phyloP scores from a whole-genome alignment of 2,797 vertebrate genomes.

The Sitta carolinensis region DNA sequence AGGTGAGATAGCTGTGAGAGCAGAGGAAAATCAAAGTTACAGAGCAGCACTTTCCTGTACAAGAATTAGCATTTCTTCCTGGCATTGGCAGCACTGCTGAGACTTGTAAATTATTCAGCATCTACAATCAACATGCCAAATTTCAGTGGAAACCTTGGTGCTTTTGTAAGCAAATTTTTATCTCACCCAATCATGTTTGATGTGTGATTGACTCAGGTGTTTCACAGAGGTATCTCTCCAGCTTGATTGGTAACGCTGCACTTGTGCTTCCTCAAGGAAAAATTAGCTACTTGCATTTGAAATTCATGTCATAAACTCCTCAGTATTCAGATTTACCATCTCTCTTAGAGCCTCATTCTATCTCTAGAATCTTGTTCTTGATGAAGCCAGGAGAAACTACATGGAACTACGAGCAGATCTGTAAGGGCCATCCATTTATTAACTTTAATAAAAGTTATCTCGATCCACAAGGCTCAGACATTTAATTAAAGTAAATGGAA shows the following conservation, averaged over 20 bases:
- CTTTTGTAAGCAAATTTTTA: slow-evolving; percentile 11
- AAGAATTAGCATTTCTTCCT: not conserved
- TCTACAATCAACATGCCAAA: not conserved
- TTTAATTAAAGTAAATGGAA: slow-evolving; percentile 33
- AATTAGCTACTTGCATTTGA: not conserved
- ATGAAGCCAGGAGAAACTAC: not conserved
- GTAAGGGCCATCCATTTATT: not conserved
- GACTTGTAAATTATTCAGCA: slow-evolving; percentile 29
- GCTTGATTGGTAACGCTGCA: not conserved
- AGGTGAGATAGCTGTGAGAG: not conserved
- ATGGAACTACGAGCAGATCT: not conserved
- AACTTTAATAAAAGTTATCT: slow-evolving; percentile 19
- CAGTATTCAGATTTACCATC: not conserved
- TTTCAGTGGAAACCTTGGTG: not conserved
- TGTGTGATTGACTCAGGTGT: not conserved
- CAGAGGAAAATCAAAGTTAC: not conserved
- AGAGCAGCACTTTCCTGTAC: not conserved
- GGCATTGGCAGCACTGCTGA: not conserved
- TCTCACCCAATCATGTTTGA: not conserved
- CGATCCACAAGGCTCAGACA: not conserved
- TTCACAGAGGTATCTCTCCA: not conserved
- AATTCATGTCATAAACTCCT: not conserved
- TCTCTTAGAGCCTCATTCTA: not conserved
- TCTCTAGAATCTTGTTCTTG: not conserved
- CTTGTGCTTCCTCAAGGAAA: not conserved